Percentiles rank a stretch among this genome's conserved stretches.
phyloP scores from a whole-genome alignment of 2,113 vertebrate genomes.

The Delphinus delphis region DNA sequence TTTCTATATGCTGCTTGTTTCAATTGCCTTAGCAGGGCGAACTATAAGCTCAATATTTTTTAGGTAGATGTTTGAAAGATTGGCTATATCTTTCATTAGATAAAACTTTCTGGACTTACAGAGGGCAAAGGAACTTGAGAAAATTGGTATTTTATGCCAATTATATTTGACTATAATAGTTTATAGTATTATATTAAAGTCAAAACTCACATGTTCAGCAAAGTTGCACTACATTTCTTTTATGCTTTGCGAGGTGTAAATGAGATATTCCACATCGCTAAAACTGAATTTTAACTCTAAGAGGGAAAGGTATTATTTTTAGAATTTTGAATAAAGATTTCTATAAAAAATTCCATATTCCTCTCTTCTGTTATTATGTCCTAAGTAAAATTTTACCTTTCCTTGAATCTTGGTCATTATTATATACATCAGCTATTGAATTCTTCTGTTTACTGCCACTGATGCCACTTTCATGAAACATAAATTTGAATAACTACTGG shows the following conservation, averaged over 20 bases:
- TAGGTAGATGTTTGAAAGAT: slow-evolving; percentile 7
- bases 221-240: background rate
- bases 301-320: background rate
- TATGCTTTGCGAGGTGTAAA: background rate
- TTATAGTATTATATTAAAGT: background rate
- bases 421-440: background rate
- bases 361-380: background rate
- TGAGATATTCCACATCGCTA: background rate
- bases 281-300: slow-evolving; percentile 2
- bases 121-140: background rate
- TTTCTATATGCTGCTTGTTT: background rate
- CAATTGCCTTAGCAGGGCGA: background rate
- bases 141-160: background rate
- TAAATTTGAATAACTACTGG: background rate
- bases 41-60: background rate
- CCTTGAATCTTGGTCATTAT: background rate
- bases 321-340: background rate
- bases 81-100: background rate
- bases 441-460: background rate
- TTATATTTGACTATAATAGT: background rate
- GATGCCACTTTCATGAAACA: background rate
- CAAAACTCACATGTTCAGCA: background rate
- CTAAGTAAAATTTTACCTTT: background rate
- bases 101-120: background rate
- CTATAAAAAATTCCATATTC: background rate